A percentile compares a stretch with the other conserved stretches of the same genome.
Evolutionary conservation across 2,113 vertebrate species (phyloP).

Genomic region (Larimichthys polyactis): DNA sequence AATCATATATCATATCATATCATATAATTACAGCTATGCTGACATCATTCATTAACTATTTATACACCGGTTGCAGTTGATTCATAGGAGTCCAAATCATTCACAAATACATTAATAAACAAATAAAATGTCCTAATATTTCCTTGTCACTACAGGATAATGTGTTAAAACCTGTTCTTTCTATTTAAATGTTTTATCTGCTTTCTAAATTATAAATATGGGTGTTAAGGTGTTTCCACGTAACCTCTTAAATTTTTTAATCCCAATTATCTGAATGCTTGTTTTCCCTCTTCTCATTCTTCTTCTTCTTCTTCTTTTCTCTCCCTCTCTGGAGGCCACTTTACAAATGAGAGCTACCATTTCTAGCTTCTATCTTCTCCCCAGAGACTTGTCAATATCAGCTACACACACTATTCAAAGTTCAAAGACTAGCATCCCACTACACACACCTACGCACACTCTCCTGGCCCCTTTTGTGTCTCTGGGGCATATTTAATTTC

Average conservation of each 20-base stretch:
- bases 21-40: background rate
- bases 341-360: conserved; percentile 63
- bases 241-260: background rate
- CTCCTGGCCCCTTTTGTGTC: conserved; percentile 63
- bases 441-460: conserved; percentile 71
- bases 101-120: background rate
- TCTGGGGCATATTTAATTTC: conserved; percentile 74
- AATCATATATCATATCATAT: background rate
- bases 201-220: background rate
- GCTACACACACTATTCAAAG: conserved; percentile 67
- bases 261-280: background rate
- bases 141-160: background rate
- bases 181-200: background rate
- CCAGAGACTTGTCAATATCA: conserved; percentile 77
- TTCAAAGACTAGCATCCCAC: conserved; percentile 76
- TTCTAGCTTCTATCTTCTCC: conserved; percentile 57
- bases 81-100: background rate
- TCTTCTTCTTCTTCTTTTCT: background rate
- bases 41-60: background rate
- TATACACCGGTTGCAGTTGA: background rate
- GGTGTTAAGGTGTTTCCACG: background rate
- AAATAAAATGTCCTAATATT: background rate
- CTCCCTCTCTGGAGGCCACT: conserved; percentile 68
- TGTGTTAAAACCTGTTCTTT: background rate
- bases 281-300: background rate